Base-by-base conservation (phyloP, 2,797 vertebrate species). In the Microctenopoma steveboyesi region DNA sequence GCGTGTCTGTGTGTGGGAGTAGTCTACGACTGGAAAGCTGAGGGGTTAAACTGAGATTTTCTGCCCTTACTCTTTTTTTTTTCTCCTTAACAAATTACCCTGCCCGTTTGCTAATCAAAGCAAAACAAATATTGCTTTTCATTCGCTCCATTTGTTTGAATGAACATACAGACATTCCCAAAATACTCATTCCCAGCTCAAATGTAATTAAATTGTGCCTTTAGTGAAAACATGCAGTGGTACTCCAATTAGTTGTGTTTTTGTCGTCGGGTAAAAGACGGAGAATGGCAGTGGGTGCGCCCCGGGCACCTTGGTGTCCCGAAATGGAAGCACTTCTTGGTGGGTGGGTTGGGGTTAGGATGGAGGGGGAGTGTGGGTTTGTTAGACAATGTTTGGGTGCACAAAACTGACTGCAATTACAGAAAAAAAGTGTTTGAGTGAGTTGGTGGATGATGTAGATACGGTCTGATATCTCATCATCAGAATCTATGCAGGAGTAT, bases 151-250 rank as follows among this genome's bases (percentile, higher is more conserved):
- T 94, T 95, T 94, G 93, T 93, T 92, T 92, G 92, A 93, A 93
- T 73, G 93, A 94, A 93, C 91, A 92, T 89, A 85, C 84, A 90
- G 88, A 93, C 91, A 80, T 92, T 94, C 94, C 93, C 93, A 91
- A 94, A 95, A 95, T 95, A 92, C 93, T 93, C 92, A 64, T 93
- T 94, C 93, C 90, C 91, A 84, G 91, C 92, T 93, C 92, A 93
- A 92, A 93, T 94, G 94, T 94, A 94, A 95, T 95, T 94, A 94
- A 94, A 94, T 93, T 93, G 92, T 92, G 94, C 94, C 94, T 94
- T 94, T 93, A 94, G 94, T 94, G 91, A 94, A 94, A 94, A 94
- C 93, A 92, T 90, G 92, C 92, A 92, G 87, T 91, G 84, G 92
- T 92, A 90, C 92, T 94, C 92, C 93, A 95, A 95, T 95, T 95